Conservation (phyloP, 2,113 vertebrate genomes). For the Lipophrys pholis region DNA sequence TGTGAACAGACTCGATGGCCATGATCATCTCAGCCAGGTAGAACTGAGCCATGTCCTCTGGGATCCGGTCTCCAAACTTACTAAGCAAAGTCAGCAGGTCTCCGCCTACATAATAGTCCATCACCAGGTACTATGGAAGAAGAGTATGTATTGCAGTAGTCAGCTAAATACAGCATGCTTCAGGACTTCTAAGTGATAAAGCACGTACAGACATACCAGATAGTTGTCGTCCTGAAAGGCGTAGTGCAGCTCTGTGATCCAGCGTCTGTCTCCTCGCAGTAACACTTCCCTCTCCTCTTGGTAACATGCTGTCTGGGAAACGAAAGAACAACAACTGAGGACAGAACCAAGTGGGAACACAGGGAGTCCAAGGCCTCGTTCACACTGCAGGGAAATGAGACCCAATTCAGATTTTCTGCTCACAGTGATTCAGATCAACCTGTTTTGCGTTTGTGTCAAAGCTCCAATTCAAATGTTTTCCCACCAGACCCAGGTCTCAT, state of each 20-base stretch:
- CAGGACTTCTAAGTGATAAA: background rate
- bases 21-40: slow-evolving; percentile 90
- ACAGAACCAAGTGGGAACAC: too few species aligned
- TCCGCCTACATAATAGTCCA: slow-evolving; percentile 91
- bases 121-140: slow-evolving; percentile 86
- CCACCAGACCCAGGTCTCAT: too few species aligned
- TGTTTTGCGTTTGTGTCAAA: too few species aligned
- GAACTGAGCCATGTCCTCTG: slow-evolving; percentile 89
- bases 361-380: too few species aligned
- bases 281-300: slow-evolving; percentile 90
- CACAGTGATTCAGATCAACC: too few species aligned
- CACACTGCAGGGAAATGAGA: too few species aligned
- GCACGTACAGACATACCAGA: slow-evolving; percentile 76
- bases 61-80: slow-evolving; percentile 89
- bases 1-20: slow-evolving; percentile 89
- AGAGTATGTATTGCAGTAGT: background rate
- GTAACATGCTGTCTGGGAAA: slow-evolving; percentile 86
- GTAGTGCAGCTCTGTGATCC: slow-evolving; percentile 90
- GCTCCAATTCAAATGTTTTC: too few species aligned
- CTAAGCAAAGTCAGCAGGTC: slow-evolving; percentile 90
- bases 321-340: background rate
- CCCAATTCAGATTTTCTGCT: too few species aligned
- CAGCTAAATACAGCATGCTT: too few species aligned
- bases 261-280: slow-evolving; percentile 85
- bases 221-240: slow-evolving; percentile 92